phyloP scores from a whole-genome alignment of 2,113 vertebrate species.

The Leuciscus idus region DNA sequence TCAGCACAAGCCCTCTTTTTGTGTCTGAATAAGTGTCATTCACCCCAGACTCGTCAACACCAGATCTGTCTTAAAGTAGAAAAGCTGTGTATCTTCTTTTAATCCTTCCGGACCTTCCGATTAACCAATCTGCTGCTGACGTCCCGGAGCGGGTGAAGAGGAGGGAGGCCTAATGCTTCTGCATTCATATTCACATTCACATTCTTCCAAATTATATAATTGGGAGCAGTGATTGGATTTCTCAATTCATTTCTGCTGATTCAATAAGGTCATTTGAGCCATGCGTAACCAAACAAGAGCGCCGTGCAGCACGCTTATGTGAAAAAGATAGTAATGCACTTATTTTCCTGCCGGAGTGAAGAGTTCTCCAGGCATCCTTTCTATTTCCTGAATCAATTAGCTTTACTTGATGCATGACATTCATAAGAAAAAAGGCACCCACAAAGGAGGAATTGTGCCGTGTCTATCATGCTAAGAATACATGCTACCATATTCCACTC shows the following conservation, averaged over 20 bases:
- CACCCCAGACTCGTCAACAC: conserved; percentile 41
- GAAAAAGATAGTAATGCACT: conserved; percentile 79
- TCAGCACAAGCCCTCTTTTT: conserved; percentile 19
- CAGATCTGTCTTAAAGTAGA: conserved; percentile 63
- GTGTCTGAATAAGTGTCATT: conserved; percentile 61
- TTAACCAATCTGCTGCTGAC: conserved; percentile 68
- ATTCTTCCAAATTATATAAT: conserved; percentile 85
- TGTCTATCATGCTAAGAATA: conserved; percentile 58
- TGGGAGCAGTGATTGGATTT: conserved; percentile 82
- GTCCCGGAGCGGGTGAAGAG: conserved; percentile 25
- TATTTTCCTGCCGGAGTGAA: conserved; percentile 70
- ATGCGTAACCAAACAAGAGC: conserved; percentile 74
- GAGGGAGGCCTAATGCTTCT: conserved; percentile 57
- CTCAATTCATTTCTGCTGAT: conserved; percentile 80
- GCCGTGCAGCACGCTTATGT: conserved; percentile 76
- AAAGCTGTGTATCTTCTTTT: conserved; percentile 60
- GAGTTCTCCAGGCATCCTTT: conserved; percentile 75
- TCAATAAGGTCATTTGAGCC: conserved; percentile 83
- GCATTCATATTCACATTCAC: conserved; percentile 80
- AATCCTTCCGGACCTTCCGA: conserved; percentile 59
- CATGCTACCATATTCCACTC: conserved; percentile 52
- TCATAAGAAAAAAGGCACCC: conserved; percentile 64
- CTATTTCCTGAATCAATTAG: conserved; percentile 82
- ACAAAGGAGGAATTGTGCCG: conserved; percentile 57
- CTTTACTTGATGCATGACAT: conserved; percentile 73